Percentiles rank a stretch among this genome's conserved stretches.
phyloP scores from a whole-genome alignment of 2,113 vertebrate genomes.

The Cisticola juncidis region DNA sequence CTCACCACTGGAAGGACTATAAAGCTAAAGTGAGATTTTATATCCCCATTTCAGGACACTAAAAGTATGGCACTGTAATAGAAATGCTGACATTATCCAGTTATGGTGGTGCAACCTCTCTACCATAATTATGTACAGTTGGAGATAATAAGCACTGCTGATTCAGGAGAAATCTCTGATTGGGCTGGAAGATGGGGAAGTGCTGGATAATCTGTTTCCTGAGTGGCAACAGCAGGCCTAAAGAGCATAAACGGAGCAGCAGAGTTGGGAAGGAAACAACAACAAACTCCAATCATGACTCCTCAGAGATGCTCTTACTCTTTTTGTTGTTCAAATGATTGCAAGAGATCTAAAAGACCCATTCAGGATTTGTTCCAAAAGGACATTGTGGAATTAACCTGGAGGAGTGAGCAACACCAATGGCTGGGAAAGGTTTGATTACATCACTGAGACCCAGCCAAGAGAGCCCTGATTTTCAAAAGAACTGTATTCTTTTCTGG shows the following conservation, averaged over 20 bases:
- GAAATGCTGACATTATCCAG: constrained; percentile 31
- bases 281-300: background rate
- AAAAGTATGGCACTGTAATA: background rate
- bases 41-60: background rate
- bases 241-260: background rate
- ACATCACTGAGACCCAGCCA: rapidly evolving
- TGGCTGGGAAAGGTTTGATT: background rate
- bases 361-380: background rate
- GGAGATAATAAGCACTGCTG: constrained; percentile 38
- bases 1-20: background rate
- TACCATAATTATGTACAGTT: background rate
- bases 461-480: background rate
- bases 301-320: background rate
- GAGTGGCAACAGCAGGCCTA: constrained; percentile 25
- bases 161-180: constrained; percentile 48
- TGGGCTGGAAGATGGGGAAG: constrained; percentile 11
- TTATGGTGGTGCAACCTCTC: constrained; percentile 1
- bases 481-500: background rate
- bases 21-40: constrained; percentile 40
- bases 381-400: background rate
- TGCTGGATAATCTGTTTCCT: constrained; percentile 37
- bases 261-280: background rate
- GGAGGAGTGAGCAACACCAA: background rate
- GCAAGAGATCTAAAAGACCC: background rate
- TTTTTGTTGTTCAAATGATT: background rate